Base-by-base conservation (phyloP, 2,888 invertebrate genomes). In the Nebria brevicollis region DNA sequence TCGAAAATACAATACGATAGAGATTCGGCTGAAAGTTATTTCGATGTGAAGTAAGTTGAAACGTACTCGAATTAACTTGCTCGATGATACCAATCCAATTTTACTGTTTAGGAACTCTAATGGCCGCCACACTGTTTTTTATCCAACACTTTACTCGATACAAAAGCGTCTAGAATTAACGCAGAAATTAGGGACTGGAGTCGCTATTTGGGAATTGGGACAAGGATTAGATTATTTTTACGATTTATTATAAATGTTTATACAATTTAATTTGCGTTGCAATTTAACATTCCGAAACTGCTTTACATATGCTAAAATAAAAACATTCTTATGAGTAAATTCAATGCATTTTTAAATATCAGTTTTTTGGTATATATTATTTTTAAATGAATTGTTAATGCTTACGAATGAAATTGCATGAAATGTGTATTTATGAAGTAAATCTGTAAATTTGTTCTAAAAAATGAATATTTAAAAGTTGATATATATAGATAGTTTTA, bases 121-220 rank as follows among this genome's bases (percentile, higher is more conserved):
- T 85, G 94, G 93, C 20, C 92, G 93, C 25, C 95, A 96, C 87
- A 92, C 94, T 83, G 93, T 98, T 64, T 98, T 96, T 89, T 98
- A 94, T 90, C 98, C 98, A 3, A 95, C 97, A 0, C 89, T 98
- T n/a, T 92, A 93, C 86, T 97, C 98, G 0, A 93, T 98, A 84
- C 92, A 95, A 83, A 91, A 93, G 87, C 91, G 98, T 84, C 90
- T 98, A 15, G 93, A 96, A 82, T 89, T 98, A 74, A 96, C 97
- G 0, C 90, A 91, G 81, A 93, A 95, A 87, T 91, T 96, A 77
- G 95, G 95, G 8, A 94, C 94, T 2, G 97, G 98, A 0, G 91
- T 98, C 72, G 95, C 97, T 0, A 94, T 98, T 85, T 98, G 98
- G 98, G 98, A 98, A 88, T 89, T 98, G n/a, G 98, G 98, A 0